Conservation (phyloP, 2,888 invertebrate genomes). For the Microctonus brassicae region DNA sequence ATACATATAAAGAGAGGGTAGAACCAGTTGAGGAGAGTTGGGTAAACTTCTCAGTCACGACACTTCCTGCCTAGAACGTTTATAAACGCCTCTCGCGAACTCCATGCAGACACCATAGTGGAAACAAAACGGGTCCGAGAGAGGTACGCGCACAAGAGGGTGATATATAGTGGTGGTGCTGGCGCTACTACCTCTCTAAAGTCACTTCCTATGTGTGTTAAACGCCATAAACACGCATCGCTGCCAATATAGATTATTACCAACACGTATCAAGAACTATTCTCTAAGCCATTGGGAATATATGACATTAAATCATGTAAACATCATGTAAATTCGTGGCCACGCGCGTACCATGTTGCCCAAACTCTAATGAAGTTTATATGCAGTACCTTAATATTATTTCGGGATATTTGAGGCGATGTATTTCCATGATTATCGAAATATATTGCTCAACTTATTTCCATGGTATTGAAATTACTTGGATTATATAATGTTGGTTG, state of each 20-base stretch:
- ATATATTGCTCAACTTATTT: slow-evolving; percentile 27
- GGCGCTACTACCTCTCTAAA: slow-evolving; percentile 20
- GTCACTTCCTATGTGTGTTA: slow-evolving; percentile 15
- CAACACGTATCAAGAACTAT: neutral
- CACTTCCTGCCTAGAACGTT: slow-evolving; percentile 57
- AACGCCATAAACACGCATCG: slow-evolving; percentile 8
- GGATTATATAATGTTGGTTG: no score
- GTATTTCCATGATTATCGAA: slow-evolving; percentile 4
- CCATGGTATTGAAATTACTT: no score
- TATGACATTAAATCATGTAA: slow-evolving; percentile 60
- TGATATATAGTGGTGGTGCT: slow-evolving; percentile 15
- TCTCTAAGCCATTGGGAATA: slow-evolving; percentile 13
- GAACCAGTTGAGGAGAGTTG: slow-evolving; percentile 34
- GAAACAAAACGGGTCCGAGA: slow-evolving; percentile 42
- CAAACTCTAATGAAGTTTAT: slow-evolving; percentile 13
- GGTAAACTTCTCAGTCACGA: slow-evolving; percentile 62
- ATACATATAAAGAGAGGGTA: slow-evolving; percentile 27
- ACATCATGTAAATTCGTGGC: slow-evolving; percentile 57
- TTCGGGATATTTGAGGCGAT: slow-evolving; percentile 15
- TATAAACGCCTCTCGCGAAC: slow-evolving; percentile 42
- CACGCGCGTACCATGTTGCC: slow-evolving; percentile 25
- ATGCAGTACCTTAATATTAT: neutral
- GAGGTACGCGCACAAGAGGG: slow-evolving; percentile 5
- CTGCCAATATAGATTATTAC: neutral
- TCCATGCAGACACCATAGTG: slow-evolving; percentile 28